Conservation (phyloP, 2,888 invertebrate species). For the Phorcus lineatus region DNA sequence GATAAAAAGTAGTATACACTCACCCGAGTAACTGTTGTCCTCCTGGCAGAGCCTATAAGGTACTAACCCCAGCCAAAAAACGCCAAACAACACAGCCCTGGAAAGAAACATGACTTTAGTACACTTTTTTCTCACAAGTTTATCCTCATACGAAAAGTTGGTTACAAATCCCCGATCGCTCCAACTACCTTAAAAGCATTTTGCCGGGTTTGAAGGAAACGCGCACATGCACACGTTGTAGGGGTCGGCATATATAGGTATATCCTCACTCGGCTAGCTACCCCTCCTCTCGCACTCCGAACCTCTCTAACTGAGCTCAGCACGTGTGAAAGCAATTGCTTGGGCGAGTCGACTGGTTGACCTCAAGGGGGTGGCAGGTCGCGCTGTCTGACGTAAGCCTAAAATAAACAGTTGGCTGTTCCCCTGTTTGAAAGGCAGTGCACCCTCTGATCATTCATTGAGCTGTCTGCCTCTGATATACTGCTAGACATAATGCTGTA, state of each 20-base stretch:
- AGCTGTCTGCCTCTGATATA: neutral
- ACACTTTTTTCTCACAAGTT: neutral
- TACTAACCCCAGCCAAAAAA: slow-evolving; percentile 1
- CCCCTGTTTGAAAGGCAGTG: neutral
- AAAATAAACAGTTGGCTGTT: slow-evolving; percentile 20
- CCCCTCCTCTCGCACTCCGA: slow-evolving; percentile 15
- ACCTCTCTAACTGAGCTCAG: neutral
- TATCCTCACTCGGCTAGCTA: neutral
- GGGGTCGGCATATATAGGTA: slow-evolving; percentile 1
- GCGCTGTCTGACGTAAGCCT: slow-evolving; percentile 24
- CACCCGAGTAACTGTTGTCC: slow-evolving; percentile 20
- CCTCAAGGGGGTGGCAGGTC: slow-evolving; percentile 25
- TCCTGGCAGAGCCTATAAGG: neutral
- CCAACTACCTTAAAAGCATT: slow-evolving; percentile 25
- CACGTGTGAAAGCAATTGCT: slow-evolving; percentile 29
- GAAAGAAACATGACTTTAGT: slow-evolving; percentile 21
- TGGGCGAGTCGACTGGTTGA: slow-evolving; percentile 23
- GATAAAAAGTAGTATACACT: neutral
- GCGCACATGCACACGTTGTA: slow-evolving; percentile 19
- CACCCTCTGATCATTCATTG: slow-evolving; percentile 9
- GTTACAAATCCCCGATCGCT: slow-evolving; percentile 15
- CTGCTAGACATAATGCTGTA: neutral
- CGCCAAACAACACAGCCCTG: slow-evolving; percentile 2
- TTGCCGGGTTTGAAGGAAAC: slow-evolving; percentile 20
- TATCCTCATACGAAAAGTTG: slow-evolving; percentile 3